Evolutionary conservation across 53 echinoderm and acorn worm genomes (phyloP), one percentile per base, ranked within the genome.

Genomic region (Echinarachnius parma): DNA sequence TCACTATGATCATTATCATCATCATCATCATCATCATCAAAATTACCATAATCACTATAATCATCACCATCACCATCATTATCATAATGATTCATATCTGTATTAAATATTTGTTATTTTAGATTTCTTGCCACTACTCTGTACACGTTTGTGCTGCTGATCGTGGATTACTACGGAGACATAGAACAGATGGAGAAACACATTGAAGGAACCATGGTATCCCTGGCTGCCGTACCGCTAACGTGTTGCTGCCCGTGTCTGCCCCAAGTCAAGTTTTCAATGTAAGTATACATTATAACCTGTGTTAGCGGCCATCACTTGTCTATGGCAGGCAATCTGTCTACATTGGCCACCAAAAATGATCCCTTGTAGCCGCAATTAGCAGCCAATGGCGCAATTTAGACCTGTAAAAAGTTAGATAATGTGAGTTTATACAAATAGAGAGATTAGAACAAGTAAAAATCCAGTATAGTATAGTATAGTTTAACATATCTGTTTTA

Each of bases 161-260:
- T 87, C 14, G 55, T 87, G 50, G 82, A 78, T 39, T 82, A 87
- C 34, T 87, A 71, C 58, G 78, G 75, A 8, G 87, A 82, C 9
- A 63, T 78, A 30, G 87, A 87, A 24, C 53, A 48, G 21, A 82
- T 82, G 82, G 64, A 78, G 4, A 30, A 58, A 3, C 68, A 48
- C 56, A 34, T 87, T 18, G 58, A 69, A 8, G 78, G 42, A 15
- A 62, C 42, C 1, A 56, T 7, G 37, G 68, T 87, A 24, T 48
- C 78, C 2, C 68, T 87, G 13, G 60, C 82, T 20, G 76, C 78
- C 29, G 74, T 82, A 2, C 87, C 87, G 0, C 62, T 87, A 0
- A 82, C 87, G 0, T 87, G 87, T 37, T 86, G 86, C 48, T 57
- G 57, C 57, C 57, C 57, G 8, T 57, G 57, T 26, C 57, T 57